These are phyloP conservation scores for Orthonyx spaldingii DNA, from an alignment of 2,113 vertebrate genomes.

Conservation along the genomic window DNA sequence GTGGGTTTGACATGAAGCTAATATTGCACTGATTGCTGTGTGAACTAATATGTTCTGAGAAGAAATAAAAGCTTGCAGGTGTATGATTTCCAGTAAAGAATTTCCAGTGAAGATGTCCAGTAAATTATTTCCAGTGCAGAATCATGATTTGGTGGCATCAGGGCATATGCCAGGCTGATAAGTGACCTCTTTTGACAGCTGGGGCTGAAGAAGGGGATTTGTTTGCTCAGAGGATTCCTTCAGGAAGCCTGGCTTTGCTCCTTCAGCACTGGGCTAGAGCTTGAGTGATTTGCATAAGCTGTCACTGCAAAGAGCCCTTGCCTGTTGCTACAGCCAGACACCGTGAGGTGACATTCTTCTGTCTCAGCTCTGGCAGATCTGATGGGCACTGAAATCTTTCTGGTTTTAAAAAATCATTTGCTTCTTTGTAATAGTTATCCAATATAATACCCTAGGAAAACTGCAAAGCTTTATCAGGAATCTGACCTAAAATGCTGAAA, in stretches of 20 bases:
- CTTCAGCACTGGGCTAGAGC: neutral
- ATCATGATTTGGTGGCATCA: neutral
- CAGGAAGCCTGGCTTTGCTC: slow-evolving; percentile 29
- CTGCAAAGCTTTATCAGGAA: neutral
- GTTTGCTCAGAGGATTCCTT: slow-evolving; percentile 52
- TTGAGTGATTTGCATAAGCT: neutral
- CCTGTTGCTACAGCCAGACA: neutral
- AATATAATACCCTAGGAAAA: neutral
- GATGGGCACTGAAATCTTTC: neutral
- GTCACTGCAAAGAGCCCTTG: neutral
- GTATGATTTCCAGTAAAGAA: neutral
- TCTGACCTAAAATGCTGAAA: neutral
- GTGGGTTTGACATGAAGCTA: neutral
- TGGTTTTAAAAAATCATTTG: neutral
- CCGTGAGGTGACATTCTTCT: neutral
- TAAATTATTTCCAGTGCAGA: too few species aligned
- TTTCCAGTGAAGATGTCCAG: too few species aligned
- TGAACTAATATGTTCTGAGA: neutral
- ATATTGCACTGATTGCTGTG: neutral
- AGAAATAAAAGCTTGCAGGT: neutral
- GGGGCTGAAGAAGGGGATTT: neutral
- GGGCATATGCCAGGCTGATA: neutral
- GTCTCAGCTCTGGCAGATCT: neutral
- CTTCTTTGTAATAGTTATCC: neutral
- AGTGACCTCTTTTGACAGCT: slow-evolving; percentile 51